phyloP scores from a whole-genome alignment of 2,113 vertebrate species.

The Alaudala cheleensis region DNA sequence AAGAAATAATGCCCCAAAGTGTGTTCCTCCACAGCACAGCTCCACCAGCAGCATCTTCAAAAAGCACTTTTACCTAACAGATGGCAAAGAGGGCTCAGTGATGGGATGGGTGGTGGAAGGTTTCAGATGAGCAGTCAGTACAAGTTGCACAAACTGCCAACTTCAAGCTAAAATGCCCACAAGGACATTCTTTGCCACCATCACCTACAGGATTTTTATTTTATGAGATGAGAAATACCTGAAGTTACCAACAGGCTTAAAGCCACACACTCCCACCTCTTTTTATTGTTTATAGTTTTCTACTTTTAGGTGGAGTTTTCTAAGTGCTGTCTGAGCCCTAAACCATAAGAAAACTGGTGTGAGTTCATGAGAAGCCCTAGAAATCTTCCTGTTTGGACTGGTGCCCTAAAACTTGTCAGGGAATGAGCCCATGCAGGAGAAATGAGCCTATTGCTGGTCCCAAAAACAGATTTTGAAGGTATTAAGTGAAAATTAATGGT shows the following conservation, averaged over 20 bases:
- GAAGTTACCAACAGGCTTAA: background rate
- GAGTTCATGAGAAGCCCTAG: background rate
- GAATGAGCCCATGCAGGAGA: background rate
- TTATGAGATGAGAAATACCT: background rate
- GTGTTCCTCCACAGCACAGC: background rate
- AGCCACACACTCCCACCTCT: background rate
- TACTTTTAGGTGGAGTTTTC: background rate
- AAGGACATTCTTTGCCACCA: background rate
- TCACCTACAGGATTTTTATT: background rate
- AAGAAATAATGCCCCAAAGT: background rate
- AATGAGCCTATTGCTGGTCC: fast-evolving
- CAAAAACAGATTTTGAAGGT: background rate
- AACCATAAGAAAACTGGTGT: background rate
- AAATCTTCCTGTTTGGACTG: background rate
- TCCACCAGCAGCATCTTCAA: background rate
- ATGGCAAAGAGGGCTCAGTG: background rate
- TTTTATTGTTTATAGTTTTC: background rate
- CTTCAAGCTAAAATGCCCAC: background rate
- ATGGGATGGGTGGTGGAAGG: background rate
- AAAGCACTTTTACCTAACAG: background rate
- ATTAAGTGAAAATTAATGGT: slow-evolving; percentile 27
- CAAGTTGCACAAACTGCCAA: background rate
- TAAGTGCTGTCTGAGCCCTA: background rate
- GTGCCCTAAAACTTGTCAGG: background rate
- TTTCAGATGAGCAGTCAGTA: slow-evolving; percentile 9